A percentile compares a stretch with the other conserved stretches of the same genome.
phyloP scores from a whole-genome alignment of 2,797 vertebrate genomes.

The Thalassophryne amazonica region DNA sequence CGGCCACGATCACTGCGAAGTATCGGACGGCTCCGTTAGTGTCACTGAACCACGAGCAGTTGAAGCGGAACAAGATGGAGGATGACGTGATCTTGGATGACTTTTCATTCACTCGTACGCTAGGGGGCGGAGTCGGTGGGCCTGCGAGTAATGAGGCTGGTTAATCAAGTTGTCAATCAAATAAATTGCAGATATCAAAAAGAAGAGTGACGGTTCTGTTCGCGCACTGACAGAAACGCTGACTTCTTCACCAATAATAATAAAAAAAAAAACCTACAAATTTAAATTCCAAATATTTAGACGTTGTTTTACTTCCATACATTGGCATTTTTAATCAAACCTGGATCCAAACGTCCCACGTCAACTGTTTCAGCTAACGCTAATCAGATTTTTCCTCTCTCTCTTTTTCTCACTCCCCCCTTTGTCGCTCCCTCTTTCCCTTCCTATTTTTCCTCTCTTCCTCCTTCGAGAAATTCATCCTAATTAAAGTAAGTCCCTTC shows the following conservation, averaged over 20 bases:
- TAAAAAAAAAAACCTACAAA: background rate
- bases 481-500: no score
- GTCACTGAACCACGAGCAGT: slow-evolving; percentile 98
- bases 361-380: no score
- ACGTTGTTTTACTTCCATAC: no score
- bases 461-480: no score
- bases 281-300: no score
- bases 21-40: slow-evolving; percentile 89
- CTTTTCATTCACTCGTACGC: slow-evolving; percentile 82
- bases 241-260: background rate
- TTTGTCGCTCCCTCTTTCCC: background rate
- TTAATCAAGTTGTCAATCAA: background rate
- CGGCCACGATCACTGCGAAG: slow-evolving; percentile 88
- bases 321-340: no score
- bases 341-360: no score
- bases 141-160: slow-evolving; percentile 63
- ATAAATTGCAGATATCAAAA: no score
- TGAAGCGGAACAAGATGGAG: slow-evolving; percentile 93
- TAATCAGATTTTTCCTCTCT: no score
- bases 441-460: no score
- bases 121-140: slow-evolving; percentile 84
- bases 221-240: no score
- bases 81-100: slow-evolving; percentile 84
- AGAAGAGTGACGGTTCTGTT: no score
- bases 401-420: background rate